phyloP scores from a whole-genome alignment of 2,113 vertebrate species.

The Atlantisia rogersi region DNA sequence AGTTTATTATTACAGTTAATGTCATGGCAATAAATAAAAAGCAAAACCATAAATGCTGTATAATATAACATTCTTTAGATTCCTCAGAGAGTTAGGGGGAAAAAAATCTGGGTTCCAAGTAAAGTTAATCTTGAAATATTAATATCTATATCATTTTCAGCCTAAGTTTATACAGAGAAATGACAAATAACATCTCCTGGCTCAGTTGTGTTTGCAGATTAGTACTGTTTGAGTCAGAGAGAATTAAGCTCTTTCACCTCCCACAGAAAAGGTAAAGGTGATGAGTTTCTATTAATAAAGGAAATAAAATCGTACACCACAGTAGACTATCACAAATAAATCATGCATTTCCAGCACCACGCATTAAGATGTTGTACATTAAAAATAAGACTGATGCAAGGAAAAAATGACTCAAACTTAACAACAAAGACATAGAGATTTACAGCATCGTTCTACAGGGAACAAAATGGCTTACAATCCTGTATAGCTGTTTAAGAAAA shows the following conservation, averaged over 20 bases:
- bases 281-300: conserved; percentile 35
- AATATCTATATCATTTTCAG: neutral
- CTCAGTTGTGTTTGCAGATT: conserved; percentile 17
- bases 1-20: neutral
- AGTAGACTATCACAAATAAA: conserved; percentile 28
- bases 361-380: neutral
- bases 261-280: conserved; percentile 45
- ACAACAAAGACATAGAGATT: neutral
- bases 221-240: conserved; percentile 2
- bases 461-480: neutral
- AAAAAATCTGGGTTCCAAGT: neutral
- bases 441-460: neutral
- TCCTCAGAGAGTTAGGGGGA: neutral
- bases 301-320: conserved; percentile 22
- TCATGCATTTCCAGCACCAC: neutral
- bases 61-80: neutral
- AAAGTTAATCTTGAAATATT: neutral
- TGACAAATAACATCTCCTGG: conserved; percentile 3
- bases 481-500: neutral
- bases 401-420: neutral
- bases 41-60: neutral
- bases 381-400: conserved; percentile 3
- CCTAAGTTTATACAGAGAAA: neutral
- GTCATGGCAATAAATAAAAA: neutral
- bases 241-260: conserved; percentile 46